Evolutionary conservation across 2,888 invertebrate genomes (phyloP), one percentile per base, ranked within the genome.

Genomic region (Tipula unca): DNA sequence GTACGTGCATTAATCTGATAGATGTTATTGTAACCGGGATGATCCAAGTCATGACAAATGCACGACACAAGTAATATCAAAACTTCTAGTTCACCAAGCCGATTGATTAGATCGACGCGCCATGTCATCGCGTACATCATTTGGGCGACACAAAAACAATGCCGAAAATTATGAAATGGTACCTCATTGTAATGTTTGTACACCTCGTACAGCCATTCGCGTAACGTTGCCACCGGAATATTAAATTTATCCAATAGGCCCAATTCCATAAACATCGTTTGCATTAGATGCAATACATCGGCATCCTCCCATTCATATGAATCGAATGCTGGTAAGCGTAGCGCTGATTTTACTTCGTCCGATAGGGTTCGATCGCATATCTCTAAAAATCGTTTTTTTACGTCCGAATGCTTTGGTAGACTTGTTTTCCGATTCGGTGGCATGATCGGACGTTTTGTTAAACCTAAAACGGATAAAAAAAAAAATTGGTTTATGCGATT

Each of bases 61-160:
- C 94, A 94, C 86, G 95, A 95, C 85, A 95, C 95, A 87, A 96
- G 92, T 87, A 96, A 91, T 87, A 95, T 94, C 86, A 96, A 92
- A 86, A 95, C 94, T 90, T 96, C 96, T 88, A 96, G 91, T 88
- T 95, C 94, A 86, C 95, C 95, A 86, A 96, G 92, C 88, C 94
- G 93, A 86, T 92, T 92, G 69, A 93, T 92, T 86, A 96, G 91
- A 89, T 95, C 94, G 86, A 94, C 94, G 87, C 94, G 93, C 92
- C 95, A 94, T 82, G 94, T 93, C 89, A 96, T 94, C 86, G 95
- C 95, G 91, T 96, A 96, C 95, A 96, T 95, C 96, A 96, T 96
- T 92, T 96, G 96, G 86, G 96, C 94, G 87, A 96, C 96, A 92
- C 96, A 96, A 91, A 96, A 96, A 90, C 95, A 96, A 89, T 96